Evolutionary conservation across 2,113 vertebrate species (phyloP).

Genomic region (Piliocolobus tephrosceles): DNA sequence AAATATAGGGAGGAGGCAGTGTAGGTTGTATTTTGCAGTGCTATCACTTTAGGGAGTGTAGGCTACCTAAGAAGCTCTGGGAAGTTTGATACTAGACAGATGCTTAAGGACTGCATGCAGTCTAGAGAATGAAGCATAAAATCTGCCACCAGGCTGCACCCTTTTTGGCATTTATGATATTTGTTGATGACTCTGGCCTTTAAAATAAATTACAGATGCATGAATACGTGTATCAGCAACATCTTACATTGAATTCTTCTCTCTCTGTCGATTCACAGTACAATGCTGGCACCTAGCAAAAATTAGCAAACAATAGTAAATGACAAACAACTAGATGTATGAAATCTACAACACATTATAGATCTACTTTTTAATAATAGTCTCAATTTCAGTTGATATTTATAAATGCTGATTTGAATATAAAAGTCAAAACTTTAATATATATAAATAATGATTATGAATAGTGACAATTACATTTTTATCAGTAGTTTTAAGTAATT

Average conservation of each 20-base stretch:
- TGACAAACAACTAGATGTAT: background rate
- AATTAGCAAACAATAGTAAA: background rate
- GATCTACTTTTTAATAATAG: background rate
- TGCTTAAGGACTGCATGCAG: accelerated
- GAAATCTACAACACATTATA: background rate
- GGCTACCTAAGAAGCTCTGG: background rate
- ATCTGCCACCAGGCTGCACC: no score
- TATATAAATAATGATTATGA: background rate
- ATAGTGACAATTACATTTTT: background rate
- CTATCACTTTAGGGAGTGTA: accelerated
- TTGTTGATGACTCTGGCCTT: background rate
- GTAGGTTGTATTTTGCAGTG: background rate
- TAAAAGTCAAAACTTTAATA: background rate
- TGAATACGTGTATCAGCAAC: background rate
- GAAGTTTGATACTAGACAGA: background rate
- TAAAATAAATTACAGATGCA: background rate
- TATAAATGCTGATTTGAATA: background rate
- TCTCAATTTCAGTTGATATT: background rate
- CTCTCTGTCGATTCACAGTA: background rate
- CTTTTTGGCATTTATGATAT: background rate
- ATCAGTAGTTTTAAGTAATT: slow-evolving; percentile 41
- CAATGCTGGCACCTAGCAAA: background rate
- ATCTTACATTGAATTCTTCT: background rate
- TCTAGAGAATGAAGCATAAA: background rate
- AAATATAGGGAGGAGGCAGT: no score